Evolutionary conservation across 2,888 invertebrate genomes (phyloP).

Genomic region (Oxyscelio sp.): DNA sequence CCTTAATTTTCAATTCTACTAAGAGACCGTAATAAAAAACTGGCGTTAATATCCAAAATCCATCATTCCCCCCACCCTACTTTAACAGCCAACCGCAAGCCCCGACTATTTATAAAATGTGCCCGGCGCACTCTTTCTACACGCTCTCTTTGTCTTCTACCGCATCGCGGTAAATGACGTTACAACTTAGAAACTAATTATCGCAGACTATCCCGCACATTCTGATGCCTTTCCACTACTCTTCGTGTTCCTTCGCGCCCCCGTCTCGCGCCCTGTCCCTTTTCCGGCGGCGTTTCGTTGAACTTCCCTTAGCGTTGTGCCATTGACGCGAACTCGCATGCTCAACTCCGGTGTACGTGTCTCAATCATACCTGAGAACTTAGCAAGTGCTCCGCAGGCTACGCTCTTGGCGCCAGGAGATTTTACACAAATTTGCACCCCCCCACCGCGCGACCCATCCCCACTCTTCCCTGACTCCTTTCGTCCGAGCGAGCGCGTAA

Average conservation of each 20-base stretch:
- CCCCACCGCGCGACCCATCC: neutral
- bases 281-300: slow-evolving; percentile 44
- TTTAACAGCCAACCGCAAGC: neutral
- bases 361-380: slow-evolving; percentile 56
- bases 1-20: too few relatives aligned
- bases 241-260: slow-evolving; percentile 47
- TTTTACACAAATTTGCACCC: slow-evolving; percentile 42
- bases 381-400: slow-evolving; percentile 47
- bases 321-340: slow-evolving; percentile 58
- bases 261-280: slow-evolving; percentile 40
- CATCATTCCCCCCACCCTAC: neutral
- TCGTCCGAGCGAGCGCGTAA: neutral
- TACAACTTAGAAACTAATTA: slow-evolving; percentile 75
- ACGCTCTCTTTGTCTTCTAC: slow-evolving; percentile 42
- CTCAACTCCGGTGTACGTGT: slow-evolving; percentile 45
- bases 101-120: slow-evolving; percentile 30
- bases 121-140: neutral
- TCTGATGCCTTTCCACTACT: slow-evolving; percentile 57
- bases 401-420: slow-evolving; percentile 22
- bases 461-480: neutral
- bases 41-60: neutral
- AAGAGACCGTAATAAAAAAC: too few relatives aligned
- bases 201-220: slow-evolving; percentile 60
- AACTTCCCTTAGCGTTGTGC: slow-evolving; percentile 47
- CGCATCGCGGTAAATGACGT: slow-evolving; percentile 57